Conservation (phyloP, 2,113 vertebrate species). For the Anthoscopus minutus region DNA sequence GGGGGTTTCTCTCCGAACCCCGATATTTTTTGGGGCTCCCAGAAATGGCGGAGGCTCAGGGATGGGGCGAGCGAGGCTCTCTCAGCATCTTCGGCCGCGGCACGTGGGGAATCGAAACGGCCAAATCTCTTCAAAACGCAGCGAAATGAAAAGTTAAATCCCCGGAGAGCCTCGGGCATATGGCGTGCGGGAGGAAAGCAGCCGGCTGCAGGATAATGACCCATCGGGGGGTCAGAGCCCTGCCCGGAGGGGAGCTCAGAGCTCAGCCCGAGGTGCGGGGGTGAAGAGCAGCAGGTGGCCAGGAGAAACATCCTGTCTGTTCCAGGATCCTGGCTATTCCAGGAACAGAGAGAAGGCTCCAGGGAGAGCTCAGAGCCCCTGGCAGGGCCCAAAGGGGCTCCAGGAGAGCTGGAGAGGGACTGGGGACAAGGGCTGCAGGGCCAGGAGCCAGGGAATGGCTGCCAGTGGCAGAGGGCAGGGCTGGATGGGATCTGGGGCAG, state of each 20-base stretch:
- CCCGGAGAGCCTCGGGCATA: slow-evolving; percentile 1
- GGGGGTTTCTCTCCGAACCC: neutral
- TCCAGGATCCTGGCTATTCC: neutral
- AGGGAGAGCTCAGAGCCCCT: neutral
- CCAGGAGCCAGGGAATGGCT: neutral
- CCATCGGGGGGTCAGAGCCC: neutral
- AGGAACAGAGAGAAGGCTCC: neutral
- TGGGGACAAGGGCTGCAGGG: neutral
- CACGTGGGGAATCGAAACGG: neutral
- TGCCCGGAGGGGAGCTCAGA: neutral
- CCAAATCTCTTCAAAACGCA: neutral
- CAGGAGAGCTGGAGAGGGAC: neutral
- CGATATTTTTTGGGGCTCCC: neutral
- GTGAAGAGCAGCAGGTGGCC: neutral
- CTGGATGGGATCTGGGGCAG: neutral
- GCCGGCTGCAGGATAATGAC: slow-evolving; percentile 9
- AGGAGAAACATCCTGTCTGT: neutral
- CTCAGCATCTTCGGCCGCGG: fast-evolving
- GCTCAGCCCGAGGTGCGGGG: neutral
- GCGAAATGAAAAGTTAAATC: slow-evolving; percentile 32
- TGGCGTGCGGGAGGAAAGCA: slow-evolving; percentile 22
- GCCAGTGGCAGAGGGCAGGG: neutral
- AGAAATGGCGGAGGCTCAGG: fast-evolving
- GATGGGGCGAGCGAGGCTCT: fast-evolving
- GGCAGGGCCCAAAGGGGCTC: neutral